Percentiles rank a stretch among this genome's conserved stretches.
Conservation (phyloP, 2,888 invertebrate species). For the Caenorhabditis sinica region DNA sequence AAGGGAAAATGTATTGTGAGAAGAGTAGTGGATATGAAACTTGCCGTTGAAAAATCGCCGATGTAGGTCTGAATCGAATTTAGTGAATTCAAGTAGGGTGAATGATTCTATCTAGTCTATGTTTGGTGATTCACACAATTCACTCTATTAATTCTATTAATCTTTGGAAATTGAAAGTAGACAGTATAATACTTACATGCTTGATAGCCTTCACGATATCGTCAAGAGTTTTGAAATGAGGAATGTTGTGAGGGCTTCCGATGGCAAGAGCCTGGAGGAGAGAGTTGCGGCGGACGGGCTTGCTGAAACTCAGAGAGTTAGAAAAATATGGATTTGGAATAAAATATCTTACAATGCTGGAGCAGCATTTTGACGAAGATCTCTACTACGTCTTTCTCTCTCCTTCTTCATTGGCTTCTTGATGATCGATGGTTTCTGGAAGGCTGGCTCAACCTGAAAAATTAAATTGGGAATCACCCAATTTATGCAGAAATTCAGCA, state of each 20-base stretch:
- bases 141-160: constrained; percentile 37
- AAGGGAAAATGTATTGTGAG: constrained; percentile 23
- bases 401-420: constrained; percentile 83
- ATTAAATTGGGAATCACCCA: background rate
- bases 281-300: constrained; percentile 82
- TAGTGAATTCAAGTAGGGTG: constrained; percentile 17
- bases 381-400: constrained; percentile 77
- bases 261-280: constrained; percentile 82
- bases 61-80: constrained; percentile 65
- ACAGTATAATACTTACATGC: constrained; percentile 71
- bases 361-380: constrained; percentile 81
- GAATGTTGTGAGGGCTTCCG: constrained; percentile 83
- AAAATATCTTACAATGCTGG: constrained; percentile 81
- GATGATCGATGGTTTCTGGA: constrained; percentile 82
- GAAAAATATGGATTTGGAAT: background rate
- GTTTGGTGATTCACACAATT: constrained; percentile 12
- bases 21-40: constrained; percentile 49
- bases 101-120: constrained; percentile 10
- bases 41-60: constrained; percentile 67
- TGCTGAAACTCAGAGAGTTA: constrained; percentile 71
- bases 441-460: constrained; percentile 76
- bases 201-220: constrained; percentile 83
- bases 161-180: background rate
- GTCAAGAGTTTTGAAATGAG: constrained; percentile 83
- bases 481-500: too few relatives aligned